Evolutionary conservation across 2,113 vertebrate genomes (phyloP).

Genomic region (Microcebus tavaratra): DNA sequence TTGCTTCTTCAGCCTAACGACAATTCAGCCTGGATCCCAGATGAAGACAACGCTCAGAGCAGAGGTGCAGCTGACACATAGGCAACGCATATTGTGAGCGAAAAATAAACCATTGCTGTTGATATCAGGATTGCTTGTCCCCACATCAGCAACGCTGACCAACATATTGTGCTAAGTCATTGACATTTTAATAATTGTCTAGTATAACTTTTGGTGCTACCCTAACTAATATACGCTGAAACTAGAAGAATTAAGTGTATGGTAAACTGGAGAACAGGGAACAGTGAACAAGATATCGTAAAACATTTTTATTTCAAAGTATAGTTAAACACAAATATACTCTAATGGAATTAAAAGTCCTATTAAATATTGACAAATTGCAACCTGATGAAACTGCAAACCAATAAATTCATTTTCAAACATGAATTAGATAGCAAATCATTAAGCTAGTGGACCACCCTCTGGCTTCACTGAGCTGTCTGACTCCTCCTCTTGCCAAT

Average conservation of each 20-base stretch:
- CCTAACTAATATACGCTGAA: not conserved
- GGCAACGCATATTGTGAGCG: not conserved
- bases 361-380: constrained; percentile 22
- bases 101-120: not conserved
- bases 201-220: not conserved
- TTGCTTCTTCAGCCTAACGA: not conserved
- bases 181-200: not conserved
- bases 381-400: not conserved
- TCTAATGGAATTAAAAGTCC: not conserved
- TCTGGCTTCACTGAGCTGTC: not conserved
- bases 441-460: not conserved
- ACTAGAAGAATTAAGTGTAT: not conserved
- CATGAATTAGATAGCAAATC: not conserved
- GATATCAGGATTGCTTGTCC: not conserved
- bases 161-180: not conserved
- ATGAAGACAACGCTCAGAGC: not conserved
- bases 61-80: not conserved
- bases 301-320: not conserved
- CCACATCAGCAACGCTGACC: not conserved
- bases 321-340: constrained; percentile 7
- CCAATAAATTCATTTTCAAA: constrained; percentile 40
- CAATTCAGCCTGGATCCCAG: not conserved
- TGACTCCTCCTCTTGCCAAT: not conserved
- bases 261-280: not conserved
- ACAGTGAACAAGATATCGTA: not conserved